Percentiles rank a stretch among this genome's conserved stretches.
phyloP scores from a whole-genome alignment of 1,140 invertebrate species.

The Diabrotica undecimpunctata region DNA sequence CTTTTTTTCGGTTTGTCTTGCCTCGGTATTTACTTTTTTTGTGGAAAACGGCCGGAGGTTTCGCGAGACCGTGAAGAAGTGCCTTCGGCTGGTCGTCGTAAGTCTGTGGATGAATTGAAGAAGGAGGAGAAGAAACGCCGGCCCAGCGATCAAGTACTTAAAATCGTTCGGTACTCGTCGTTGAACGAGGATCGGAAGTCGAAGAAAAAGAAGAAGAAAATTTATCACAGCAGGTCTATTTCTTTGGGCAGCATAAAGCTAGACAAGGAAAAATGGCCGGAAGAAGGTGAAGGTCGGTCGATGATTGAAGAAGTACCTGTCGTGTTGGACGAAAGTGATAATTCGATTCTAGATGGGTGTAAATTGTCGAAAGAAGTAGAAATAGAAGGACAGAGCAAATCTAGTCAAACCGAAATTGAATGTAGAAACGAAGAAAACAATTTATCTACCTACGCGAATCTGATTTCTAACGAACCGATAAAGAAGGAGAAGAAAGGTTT shows the following conservation, averaged over 20 bases:
- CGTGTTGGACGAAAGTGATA: constrained; percentile 43
- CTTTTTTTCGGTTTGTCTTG: constrained; percentile 38
- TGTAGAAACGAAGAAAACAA: constrained; percentile 17
- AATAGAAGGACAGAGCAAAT: constrained; percentile 12
- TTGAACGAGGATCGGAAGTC: constrained; percentile 43
- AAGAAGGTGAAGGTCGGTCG: constrained; percentile 24
- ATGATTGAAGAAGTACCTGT: constrained; percentile 42
- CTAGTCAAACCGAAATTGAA: constrained; percentile 27
- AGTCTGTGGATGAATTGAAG: constrained; percentile 58
- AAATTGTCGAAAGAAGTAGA: constrained; percentile 19
- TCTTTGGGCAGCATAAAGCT: constrained; percentile 24
- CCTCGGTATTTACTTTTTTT: constrained; percentile 46
- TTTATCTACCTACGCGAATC: constrained; percentile 23
- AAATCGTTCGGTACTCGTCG: constrained; percentile 49
- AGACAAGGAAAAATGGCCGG: constrained; percentile 27
- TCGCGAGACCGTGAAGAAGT: constrained; percentile 46
- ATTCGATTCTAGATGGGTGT: constrained; percentile 34
- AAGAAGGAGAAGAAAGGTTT: constrained; percentile 44
- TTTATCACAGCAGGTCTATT: constrained; percentile 29
- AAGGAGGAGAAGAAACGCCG: constrained; percentile 55
- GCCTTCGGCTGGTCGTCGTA: constrained; percentile 49
- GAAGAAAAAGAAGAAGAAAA: constrained; percentile 49
- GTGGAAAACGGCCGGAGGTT: constrained; percentile 35
- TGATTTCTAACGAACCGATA: constrained; percentile 13
- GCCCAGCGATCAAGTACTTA: constrained; percentile 74